Conservation (phyloP, 2,113 vertebrate species). For the Chaetodon trifascialis region DNA sequence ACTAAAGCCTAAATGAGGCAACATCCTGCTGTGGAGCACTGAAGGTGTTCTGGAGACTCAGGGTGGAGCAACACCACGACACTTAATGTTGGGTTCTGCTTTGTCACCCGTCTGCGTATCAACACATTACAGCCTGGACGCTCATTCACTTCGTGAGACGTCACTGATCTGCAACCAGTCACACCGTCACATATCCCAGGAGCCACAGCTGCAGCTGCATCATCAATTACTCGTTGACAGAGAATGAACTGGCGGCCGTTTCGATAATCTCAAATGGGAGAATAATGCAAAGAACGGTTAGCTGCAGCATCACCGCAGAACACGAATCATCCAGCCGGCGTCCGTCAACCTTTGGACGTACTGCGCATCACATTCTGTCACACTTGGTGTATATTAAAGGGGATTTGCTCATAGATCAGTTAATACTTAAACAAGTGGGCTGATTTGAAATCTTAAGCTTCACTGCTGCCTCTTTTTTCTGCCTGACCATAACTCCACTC, state of each 20-base stretch:
- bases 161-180: background rate
- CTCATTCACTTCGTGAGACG: background rate
- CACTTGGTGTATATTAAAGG: no score
- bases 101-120: background rate
- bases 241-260: background rate
- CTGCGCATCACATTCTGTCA: background rate
- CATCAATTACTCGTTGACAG: background rate
- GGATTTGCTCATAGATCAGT: no score
- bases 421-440: no score
- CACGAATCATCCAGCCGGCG: no score
- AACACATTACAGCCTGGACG: background rate
- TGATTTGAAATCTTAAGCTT: background rate
- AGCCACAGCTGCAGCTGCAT: conserved; percentile 2
- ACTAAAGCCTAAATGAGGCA: background rate
- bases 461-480: background rate
- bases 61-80: no score
- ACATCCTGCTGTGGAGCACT: background rate
- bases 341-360: background rate
- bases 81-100: background rate
- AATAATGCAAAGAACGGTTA: no score
- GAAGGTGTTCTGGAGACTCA: background rate
- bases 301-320: no score
- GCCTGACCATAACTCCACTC: background rate
- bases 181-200: background rate
- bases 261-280: background rate